These are phyloP conservation scores for human DNA, from an alignment of 2,113 vertebrate genomes.

Conservation along the genomic window GRCh38 chr7:4833001-4833500, in stretches of 20 bases:
- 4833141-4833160: neutral
- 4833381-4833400: fast-evolving
- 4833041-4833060: neutral
- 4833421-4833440: neutral
- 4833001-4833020: neutral
- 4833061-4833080: fast-evolving
- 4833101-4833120: neutral
- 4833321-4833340: neutral
- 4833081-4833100: too few relatives aligned
- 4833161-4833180: neutral
- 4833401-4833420: neutral
- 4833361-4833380: fast-evolving
- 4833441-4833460: fast-evolving
- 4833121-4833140: neutral
- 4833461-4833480: neutral
- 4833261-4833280: fast-evolving
- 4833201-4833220: neutral
- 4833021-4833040: neutral
- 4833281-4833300: neutral
- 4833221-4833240: fast-evolving
- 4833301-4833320: fast-evolving
- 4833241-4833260: neutral
- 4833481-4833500: neutral
- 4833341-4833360: neutral
- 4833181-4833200: neutral